Base-by-base conservation (phyloP, 2,888 invertebrate species). In the Hoplodrina ambigua region DNA sequence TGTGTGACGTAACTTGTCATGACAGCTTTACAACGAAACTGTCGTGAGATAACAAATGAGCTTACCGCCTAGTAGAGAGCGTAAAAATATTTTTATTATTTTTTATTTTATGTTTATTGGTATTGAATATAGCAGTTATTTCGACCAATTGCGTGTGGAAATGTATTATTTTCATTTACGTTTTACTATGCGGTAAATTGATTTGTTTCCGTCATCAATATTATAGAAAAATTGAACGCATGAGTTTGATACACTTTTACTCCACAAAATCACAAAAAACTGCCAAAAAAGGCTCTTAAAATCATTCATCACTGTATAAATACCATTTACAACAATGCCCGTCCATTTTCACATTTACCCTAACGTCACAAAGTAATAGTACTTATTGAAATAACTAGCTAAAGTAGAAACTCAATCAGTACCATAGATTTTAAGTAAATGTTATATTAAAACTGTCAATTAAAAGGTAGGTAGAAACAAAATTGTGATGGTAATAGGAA, bases 81-180 rank as follows among this genome's bases (percentile, higher is more conserved):
- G 72, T 72, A 46, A 52, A 60, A 15, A 37, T 74, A 41, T 52
- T 57, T 61, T 61, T 52, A 17, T 66, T 57, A 0, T 37, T 75
- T 52, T 59, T 61, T 46, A 37, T 30, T 71, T 78, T 80, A 67
- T 67, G 55, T 78, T 80, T 20, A 80, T 80, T 61, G 59, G 71
- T 54, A 72, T 78, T 78, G 50, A 80, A 76, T 78, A 78, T 78
- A 77, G 78, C 78, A 78, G 78, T 57, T 61, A 80, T 72, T 80
- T 76, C 19, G 60, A 72, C 0, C 11, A 44, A 67, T 64, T 61
- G 62, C 52, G 60, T 49, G 76, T 67, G 67, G 72, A 67, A 60
- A 55, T 52, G 49, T 66, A 37, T 69, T 75, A 59, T 58, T 67
- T 78, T 80, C 25, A 53, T 56, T 63, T 20, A 52, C 37, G 62